Base-by-base conservation (phyloP, 2,113 vertebrate genomes). In the Anoura caudifer region DNA sequence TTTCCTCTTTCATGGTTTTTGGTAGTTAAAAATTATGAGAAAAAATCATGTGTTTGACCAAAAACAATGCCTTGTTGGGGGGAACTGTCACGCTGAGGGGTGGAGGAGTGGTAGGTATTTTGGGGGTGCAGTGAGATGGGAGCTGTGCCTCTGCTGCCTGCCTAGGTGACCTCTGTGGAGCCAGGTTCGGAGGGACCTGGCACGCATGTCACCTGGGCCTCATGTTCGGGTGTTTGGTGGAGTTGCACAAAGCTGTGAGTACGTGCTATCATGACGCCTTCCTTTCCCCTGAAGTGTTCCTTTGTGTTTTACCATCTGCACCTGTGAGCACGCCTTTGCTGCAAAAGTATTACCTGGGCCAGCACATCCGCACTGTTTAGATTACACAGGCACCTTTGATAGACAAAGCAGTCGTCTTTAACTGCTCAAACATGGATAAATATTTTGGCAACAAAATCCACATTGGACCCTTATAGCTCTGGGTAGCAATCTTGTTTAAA, bases 211-310 rank as follows among this genome's bases (percentile, higher is more conserved):
- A 52, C 52, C 3, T 54, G 19, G 41, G 26, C 83, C 72, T 45
- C 9, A 26, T 31, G 7, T 61, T 67, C n/a, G 38, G 56, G 17
- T 90, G 63, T 93, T 63, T 69, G 73, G 50, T 90, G 59, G 59
- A 70, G 1, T 26, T 83, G 36, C 65, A 87, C 75, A 76, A 65
- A 88, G 59, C 76, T 56, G 12, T 87, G 59, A 43, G 17, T 80
- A 81, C 67, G 5, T 95, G 3, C 97, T 97, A 72, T 38, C 79
- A 38, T 96, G 91, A 87, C 90, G 70, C 28, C 9, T 91, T 28
- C 98, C 98, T 98, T 98, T 93, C 45, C 56, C 95, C 93, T 93
- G 20, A 41, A 91, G 69, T 81, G 9, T 41, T 83, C 69, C 36
- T 69, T 33, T 96, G 63, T 81, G 76, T 69, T 90, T 83, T 69